Evolutionary conservation across 2,888 invertebrate genomes (phyloP).

Genomic region (Andrena dorsata): DNA sequence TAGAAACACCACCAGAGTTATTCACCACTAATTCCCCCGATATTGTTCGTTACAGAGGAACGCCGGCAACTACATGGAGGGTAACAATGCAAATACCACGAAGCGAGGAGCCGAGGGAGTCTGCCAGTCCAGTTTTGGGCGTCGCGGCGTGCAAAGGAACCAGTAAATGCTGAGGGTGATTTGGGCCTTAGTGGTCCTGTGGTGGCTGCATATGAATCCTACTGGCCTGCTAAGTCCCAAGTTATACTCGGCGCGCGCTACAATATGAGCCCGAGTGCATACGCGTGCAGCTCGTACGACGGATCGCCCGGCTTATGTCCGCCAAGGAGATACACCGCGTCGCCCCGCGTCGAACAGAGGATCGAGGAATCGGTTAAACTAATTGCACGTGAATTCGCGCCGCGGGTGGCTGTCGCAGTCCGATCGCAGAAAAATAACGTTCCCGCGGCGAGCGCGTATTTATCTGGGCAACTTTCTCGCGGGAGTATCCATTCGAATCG

Average conservation of each 20-base stretch:
- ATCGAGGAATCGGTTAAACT: slow-evolving; percentile 60
- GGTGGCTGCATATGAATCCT: slow-evolving; percentile 88
- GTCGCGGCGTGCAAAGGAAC: slow-evolving; percentile 30
- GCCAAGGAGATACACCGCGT: slow-evolving; percentile 17
- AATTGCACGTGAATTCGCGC: slow-evolving; percentile 61
- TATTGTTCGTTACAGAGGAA: slow-evolving; percentile 37
- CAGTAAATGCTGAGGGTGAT: slow-evolving; percentile 78
- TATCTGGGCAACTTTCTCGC: too few species aligned
- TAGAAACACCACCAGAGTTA: slow-evolving; percentile 16
- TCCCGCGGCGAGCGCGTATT: not conserved
- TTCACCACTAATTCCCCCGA: slow-evolving; percentile 48
- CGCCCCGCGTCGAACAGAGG: slow-evolving; percentile 27
- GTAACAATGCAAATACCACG: slow-evolving; percentile 37
- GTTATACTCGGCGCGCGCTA: slow-evolving; percentile 85
- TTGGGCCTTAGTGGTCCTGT: slow-evolving; percentile 91
- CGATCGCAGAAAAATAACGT: not conserved
- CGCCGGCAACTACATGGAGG: slow-evolving; percentile 30
- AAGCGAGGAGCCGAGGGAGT: slow-evolving; percentile 16
- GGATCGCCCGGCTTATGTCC: slow-evolving; percentile 24
- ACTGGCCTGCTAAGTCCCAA: slow-evolving; percentile 96
- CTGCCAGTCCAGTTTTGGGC: slow-evolving; percentile 41
- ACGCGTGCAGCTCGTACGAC: slow-evolving; percentile 22
- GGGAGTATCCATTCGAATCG: not conserved
- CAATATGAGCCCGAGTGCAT: slow-evolving; percentile 17
- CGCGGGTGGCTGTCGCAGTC: slow-evolving; percentile 39